Evolutionary conservation across 2,888 invertebrate genomes (phyloP).

Genomic region (Pristionchus mayeri): DNA sequence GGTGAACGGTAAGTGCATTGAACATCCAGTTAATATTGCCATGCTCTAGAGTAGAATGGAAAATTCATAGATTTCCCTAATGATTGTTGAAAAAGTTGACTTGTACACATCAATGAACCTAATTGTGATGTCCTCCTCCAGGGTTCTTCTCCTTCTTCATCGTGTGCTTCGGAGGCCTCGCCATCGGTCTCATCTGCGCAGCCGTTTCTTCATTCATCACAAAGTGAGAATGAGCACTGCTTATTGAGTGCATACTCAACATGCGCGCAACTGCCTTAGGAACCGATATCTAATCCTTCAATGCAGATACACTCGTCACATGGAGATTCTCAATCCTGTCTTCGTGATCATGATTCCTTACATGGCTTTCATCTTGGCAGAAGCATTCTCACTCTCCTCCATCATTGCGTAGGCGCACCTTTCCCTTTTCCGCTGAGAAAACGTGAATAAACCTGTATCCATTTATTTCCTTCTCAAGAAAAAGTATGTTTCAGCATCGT

Average conservation of each 20-base stretch:
- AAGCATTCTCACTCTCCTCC: constrained; percentile 98
- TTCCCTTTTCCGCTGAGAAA: too few species aligned
- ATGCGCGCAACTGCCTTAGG: too few species aligned
- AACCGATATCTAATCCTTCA: too few species aligned
- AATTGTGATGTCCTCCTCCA: background rate
- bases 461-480: background rate
- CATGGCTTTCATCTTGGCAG: constrained; percentile 93
- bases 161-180: constrained; percentile 73
- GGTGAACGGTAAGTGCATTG: constrained; percentile 50
- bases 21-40: too few species aligned
- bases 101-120: too few species aligned
- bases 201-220: constrained; percentile 68
- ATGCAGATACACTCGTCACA: constrained; percentile 51
- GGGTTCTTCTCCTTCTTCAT: constrained; percentile 71
- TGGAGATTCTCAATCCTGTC: constrained; percentile 77
- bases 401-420: constrained; percentile 87
- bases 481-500: constrained; percentile 84
- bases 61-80: too few species aligned
- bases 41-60: too few species aligned
- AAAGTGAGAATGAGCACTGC: constrained; percentile 55
- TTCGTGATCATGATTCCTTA: constrained; percentile 99
- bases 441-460: background rate
- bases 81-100: too few species aligned
- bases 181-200: constrained; percentile 71
- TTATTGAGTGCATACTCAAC: too few species aligned